phyloP scores from a whole-genome alignment of 2,888 invertebrate species.

The Trisateles emortualis region DNA sequence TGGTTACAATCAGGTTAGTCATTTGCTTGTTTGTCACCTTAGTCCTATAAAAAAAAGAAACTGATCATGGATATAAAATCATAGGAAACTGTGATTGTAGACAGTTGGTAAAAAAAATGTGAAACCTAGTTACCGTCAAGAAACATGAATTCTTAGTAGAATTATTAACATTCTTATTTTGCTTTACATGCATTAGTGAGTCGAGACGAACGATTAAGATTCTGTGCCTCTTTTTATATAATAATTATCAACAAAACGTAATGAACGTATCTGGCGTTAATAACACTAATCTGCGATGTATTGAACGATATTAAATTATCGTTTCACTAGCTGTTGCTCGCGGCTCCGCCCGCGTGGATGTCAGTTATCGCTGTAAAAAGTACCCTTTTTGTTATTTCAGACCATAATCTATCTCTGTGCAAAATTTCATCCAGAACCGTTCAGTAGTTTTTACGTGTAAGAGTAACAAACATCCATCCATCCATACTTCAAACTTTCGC shows the following conservation, averaged over 20 bases:
- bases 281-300: background rate
- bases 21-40: too few relatives aligned
- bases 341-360: too few relatives aligned
- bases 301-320: background rate
- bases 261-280: background rate
- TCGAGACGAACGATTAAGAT: background rate
- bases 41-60: too few relatives aligned
- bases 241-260: background rate
- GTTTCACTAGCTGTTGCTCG: too few relatives aligned
- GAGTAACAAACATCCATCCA: too few relatives aligned
- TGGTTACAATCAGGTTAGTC: too few relatives aligned
- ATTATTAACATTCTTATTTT: conserved; percentile 5
- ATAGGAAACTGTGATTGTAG: background rate
- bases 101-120: background rate
- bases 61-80: background rate
- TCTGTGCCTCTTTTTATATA: background rate
- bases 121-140: background rate
- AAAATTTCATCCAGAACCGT: too few relatives aligned
- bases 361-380: too few relatives aligned
- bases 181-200: conserved; percentile 3
- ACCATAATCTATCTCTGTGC: too few relatives aligned
- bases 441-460: too few relatives aligned
- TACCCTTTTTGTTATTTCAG: too few relatives aligned
- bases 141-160: conserved; percentile 4
- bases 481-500: too few relatives aligned